phyloP scores from a whole-genome alignment of 2,797 vertebrate genomes.

The Aratinga solstitialis region DNA sequence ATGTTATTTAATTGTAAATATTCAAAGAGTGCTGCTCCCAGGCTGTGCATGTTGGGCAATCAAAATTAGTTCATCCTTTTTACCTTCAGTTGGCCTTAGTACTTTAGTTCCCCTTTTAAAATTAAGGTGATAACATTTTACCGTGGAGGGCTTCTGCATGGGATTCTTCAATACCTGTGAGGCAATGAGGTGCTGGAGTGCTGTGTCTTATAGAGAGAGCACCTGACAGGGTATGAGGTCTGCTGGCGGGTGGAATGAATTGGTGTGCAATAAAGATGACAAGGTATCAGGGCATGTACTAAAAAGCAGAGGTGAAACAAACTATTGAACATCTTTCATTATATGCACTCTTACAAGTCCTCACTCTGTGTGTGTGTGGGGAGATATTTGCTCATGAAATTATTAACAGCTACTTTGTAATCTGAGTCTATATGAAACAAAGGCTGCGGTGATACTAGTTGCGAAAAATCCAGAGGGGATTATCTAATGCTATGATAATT shows the following conservation, averaged over 20 bases:
- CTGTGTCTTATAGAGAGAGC: not conserved
- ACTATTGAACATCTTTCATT: not conserved
- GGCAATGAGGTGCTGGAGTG: not conserved
- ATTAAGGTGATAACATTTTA: not conserved
- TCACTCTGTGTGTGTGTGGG: not conserved
- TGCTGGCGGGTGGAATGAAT: not conserved
- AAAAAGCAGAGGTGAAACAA: not conserved
- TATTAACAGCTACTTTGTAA: not conserved
- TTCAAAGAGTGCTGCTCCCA: not conserved
- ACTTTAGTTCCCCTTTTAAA: not conserved
- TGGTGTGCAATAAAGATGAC: not conserved
- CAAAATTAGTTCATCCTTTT: not conserved
- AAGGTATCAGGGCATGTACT: accelerated
- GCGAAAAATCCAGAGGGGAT: not conserved
- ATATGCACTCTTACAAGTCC: not conserved
- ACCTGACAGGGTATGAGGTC: not conserved
- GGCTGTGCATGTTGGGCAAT: accelerated
- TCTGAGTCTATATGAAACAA: not conserved
- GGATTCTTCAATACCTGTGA: not conserved
- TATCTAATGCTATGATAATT: not conserved
- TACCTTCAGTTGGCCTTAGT: not conserved
- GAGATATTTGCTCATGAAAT: not conserved
- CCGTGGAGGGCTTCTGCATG: not conserved
- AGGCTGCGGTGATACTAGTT: not conserved
- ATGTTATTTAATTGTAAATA: not conserved